Percentiles rank a stretch among this genome's conserved stretches.
Conservation (phyloP, 2,797 vertebrate genomes). For the Otolemur crassicaudatus region DNA sequence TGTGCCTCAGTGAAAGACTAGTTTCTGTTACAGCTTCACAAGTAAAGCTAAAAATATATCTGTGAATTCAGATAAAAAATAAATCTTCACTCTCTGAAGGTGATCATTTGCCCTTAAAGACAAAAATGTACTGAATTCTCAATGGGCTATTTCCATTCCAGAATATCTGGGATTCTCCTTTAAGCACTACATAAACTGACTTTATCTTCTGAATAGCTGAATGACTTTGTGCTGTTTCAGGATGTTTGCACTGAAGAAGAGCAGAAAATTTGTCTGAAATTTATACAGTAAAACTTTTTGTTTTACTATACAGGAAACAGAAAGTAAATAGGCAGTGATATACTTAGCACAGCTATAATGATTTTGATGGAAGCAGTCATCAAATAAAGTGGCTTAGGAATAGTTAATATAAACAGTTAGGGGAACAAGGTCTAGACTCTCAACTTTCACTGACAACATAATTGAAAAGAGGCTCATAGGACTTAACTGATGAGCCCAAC, state of each 20-base stretch:
- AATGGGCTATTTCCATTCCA: constrained; percentile 70
- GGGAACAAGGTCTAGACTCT: neutral
- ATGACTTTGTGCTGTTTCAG: constrained; percentile 69
- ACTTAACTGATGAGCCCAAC: neutral
- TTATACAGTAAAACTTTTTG: constrained; percentile 64
- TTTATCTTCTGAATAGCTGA: constrained; percentile 77
- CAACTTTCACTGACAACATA: neutral
- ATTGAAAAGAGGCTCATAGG: neutral
- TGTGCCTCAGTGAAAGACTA: constrained; percentile 91
- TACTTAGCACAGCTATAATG: neutral
- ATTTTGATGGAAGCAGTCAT: neutral
- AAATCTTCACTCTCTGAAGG: constrained; percentile 73
- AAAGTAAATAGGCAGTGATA: neutral
- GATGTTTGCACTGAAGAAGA: constrained; percentile 77
- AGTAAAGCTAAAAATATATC: constrained; percentile 80
- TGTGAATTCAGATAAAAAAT: constrained; percentile 77
- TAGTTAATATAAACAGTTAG: neutral
- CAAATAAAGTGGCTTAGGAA: neutral
- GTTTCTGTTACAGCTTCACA: constrained; percentile 67
- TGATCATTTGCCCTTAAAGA: constrained; percentile 68
- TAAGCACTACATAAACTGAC: constrained; percentile 87
- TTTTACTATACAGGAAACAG: constrained; percentile 46
- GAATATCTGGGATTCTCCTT: constrained; percentile 71
- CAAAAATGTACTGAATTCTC: constrained; percentile 64
- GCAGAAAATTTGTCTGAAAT: constrained; percentile 56